A percentile compares a stretch with the other conserved stretches of the same genome.
These are phyloP conservation scores for Poecilia picta DNA, from an alignment of 2,797 vertebrate genomes.

Conservation along the genomic window DNA sequence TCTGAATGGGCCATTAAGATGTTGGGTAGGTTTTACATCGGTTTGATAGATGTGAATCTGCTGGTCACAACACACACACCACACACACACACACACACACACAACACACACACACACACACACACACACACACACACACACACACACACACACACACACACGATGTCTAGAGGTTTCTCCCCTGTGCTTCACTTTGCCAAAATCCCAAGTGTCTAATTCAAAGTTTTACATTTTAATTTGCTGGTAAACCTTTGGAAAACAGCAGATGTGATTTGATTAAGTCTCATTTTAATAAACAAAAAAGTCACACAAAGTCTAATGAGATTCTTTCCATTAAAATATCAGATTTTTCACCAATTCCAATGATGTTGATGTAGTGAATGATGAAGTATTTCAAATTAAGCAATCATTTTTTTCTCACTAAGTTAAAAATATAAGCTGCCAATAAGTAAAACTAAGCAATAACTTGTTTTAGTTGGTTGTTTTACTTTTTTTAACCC, in stretches of 20 bases:
- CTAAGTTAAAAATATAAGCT: background rate
- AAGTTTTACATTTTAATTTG: background rate
- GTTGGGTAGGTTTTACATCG: constrained; percentile 9
- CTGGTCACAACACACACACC: constrained; percentile 3
- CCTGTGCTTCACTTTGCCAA: background rate
- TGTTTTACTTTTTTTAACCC: rapidly evolving
- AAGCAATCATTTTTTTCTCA: background rate
- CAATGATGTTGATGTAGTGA: background rate
- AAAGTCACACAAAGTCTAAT: background rate
- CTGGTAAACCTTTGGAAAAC: background rate
- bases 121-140: background rate
- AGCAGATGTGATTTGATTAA: background rate
- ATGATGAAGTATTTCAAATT: background rate
- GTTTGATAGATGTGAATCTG: constrained; percentile 24
- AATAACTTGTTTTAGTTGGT: background rate
- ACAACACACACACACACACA: background rate
- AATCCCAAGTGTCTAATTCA: background rate
- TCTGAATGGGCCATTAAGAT: constrained; percentile 49
- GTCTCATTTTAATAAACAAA: background rate
- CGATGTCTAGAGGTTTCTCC: background rate
- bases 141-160: background rate
- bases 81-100: background rate
- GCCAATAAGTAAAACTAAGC: background rate
- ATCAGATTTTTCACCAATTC: background rate
- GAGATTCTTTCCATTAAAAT: background rate